Percentiles rank a stretch among this genome's conserved stretches.
Conservation (phyloP, 2,113 vertebrate genomes). For the Ictidomys tridecemlineatus region DNA sequence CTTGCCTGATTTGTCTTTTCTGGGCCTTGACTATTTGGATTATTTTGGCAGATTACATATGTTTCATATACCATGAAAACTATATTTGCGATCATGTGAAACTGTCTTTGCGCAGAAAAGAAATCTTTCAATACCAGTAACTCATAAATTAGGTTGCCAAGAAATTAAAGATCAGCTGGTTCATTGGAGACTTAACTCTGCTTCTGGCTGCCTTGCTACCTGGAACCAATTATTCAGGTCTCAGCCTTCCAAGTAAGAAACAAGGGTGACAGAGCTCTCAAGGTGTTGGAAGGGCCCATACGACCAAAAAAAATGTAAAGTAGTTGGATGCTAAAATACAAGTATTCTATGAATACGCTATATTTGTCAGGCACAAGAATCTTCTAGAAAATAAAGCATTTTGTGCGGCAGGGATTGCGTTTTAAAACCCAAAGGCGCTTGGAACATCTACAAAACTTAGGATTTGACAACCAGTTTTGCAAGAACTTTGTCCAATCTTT, state of each 20-base stretch:
- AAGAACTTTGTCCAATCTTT: conserved; percentile 78
- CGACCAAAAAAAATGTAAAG: background rate
- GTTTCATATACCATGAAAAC: background rate
- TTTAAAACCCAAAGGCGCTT: conserved; percentile 73
- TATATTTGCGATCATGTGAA: background rate
- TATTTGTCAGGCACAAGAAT: conserved; percentile 54
- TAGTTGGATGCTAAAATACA: background rate
- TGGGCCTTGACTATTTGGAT: background rate
- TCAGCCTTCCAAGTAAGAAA: background rate
- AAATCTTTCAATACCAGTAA: background rate
- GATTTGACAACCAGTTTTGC: conserved; percentile 85
- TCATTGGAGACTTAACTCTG: background rate
- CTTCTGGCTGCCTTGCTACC: background rate
- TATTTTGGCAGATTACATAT: background rate
- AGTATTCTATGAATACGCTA: background rate
- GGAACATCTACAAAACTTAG: conserved; percentile 77
- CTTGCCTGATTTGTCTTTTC: background rate
- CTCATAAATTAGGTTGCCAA: background rate
- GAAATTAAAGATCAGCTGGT: background rate
- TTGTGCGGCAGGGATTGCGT: conserved; percentile 50
- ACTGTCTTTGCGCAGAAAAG: background rate
- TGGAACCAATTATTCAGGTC: background rate
- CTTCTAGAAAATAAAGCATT: conserved; percentile 72
- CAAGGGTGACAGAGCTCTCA: background rate
- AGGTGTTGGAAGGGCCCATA: background rate